phyloP scores from a whole-genome alignment of 2,797 vertebrate genomes.

The Sebastes variabilis region DNA sequence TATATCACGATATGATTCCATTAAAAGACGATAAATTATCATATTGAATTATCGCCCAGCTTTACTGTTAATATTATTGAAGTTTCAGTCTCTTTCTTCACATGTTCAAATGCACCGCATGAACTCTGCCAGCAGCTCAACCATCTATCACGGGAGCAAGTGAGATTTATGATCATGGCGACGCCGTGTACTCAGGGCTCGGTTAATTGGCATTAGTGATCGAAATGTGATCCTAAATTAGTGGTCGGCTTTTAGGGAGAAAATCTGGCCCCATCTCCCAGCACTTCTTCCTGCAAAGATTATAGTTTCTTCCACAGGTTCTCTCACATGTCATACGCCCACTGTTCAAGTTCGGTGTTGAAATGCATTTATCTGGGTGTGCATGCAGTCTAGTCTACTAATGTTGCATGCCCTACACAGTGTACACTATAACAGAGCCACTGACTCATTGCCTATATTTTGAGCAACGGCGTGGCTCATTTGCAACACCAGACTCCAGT shows the following conservation, averaged over 20 bases:
- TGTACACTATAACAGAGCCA: neutral
- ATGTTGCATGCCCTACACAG: neutral
- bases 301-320: neutral
- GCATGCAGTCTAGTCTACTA: neutral
- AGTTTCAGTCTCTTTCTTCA: neutral
- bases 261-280: neutral
- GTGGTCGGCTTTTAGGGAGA: neutral
- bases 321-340: neutral
- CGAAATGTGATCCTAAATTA: slow-evolving; percentile 28
- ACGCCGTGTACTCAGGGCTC: neutral
- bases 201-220: slow-evolving; percentile 20
- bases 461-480: neutral
- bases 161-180: slow-evolving; percentile 39
- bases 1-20: too few species aligned
- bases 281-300: neutral
- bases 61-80: neutral
- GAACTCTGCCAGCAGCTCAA: slow-evolving; percentile 14
- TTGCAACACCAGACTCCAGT: neutral
- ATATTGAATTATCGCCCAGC: too few species aligned
- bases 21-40: too few species aligned
- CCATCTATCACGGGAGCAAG: neutral
- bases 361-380: neutral
- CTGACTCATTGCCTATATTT: neutral
- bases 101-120: neutral
- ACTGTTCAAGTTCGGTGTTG: neutral